phyloP scores from a whole-genome alignment of 2,888 invertebrate species.

The Lissocephala sabroskyi region DNA sequence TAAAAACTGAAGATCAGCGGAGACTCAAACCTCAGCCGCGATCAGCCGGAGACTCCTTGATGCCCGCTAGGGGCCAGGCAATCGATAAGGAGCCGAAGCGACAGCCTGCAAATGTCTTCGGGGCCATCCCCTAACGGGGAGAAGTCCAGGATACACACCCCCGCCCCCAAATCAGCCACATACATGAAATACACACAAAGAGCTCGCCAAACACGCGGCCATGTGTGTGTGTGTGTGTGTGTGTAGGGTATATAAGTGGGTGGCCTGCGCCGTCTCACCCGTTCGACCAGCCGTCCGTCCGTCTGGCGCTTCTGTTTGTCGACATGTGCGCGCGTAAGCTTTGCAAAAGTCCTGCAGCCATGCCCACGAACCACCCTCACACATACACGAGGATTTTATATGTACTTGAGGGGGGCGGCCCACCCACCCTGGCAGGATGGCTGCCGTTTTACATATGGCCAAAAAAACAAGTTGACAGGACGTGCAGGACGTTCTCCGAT shows the following conservation, averaged over 20 bases:
- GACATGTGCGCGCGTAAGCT: constrained; percentile 2
- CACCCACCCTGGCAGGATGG: constrained; percentile 53
- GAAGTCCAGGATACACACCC: no score
- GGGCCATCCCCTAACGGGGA: constrained; percentile 28
- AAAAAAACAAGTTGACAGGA: constrained; percentile 51
- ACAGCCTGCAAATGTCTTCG: no score
- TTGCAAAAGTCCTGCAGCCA: constrained; percentile 2
- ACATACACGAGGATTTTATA: constrained; percentile 3
- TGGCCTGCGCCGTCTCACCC: no score
- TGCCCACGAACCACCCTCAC: background rate
- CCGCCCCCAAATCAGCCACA: constrained; percentile 4
- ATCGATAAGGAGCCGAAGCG: constrained; percentile 9
- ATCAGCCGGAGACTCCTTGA: no score
- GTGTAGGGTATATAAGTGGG: no score
- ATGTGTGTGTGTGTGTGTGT: background rate
- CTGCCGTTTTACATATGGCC: constrained; percentile 51
- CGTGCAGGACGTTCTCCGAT: constrained; percentile 44
- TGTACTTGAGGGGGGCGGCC: background rate
- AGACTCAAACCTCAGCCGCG: constrained; percentile 18
- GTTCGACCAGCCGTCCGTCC: no score
- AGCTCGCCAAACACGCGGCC: no score
- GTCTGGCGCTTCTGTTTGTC: no score
- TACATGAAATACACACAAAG: no score
- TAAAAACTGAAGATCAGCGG: constrained; percentile 9
- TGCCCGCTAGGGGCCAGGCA: background rate